Conservation (phyloP, 2,888 invertebrate genomes). For the Amblyjoppa fuscipennis region DNA sequence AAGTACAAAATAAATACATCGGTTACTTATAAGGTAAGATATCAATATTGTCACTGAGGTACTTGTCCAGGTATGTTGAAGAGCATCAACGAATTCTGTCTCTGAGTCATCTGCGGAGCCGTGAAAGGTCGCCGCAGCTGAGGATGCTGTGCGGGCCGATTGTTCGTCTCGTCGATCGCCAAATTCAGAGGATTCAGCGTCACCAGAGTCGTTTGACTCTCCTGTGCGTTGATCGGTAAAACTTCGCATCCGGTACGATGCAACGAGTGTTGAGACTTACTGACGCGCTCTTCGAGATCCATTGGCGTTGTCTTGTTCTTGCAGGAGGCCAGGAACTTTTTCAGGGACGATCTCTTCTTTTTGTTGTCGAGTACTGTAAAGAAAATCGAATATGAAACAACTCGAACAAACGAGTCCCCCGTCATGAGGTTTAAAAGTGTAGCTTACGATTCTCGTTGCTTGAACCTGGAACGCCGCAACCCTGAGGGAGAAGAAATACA, state of each 20-base stretch:
- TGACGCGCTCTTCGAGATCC: conserved; percentile 67
- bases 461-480: conserved; percentile 40
- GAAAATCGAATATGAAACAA: conserved; percentile 27
- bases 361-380: conserved; percentile 59
- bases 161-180: conserved; percentile 40
- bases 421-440: neutral
- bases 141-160: conserved; percentile 50
- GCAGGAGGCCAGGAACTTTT: conserved; percentile 72
- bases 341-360: conserved; percentile 59
- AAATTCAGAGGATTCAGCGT: conserved; percentile 72
- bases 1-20: conserved; percentile 68
- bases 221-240: conserved; percentile 61
- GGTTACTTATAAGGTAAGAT: conserved; percentile 44
- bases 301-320: conserved; percentile 81
- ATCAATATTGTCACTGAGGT: conserved; percentile 68
- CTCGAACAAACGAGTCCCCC: conserved; percentile 34
- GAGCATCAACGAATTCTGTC: conserved; percentile 68
- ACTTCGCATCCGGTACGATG: conserved; percentile 56
- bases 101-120: conserved; percentile 74
- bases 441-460: conserved; percentile 64
- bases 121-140: conserved; percentile 75
- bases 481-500: conserved; percentile 29
- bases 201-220: conserved; percentile 68
- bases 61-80: conserved; percentile 79
- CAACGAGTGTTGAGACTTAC: conserved; percentile 62